Evolutionary conservation across 2,888 invertebrate species (phyloP).

Genomic region (Andrena chrysosceles): DNA sequence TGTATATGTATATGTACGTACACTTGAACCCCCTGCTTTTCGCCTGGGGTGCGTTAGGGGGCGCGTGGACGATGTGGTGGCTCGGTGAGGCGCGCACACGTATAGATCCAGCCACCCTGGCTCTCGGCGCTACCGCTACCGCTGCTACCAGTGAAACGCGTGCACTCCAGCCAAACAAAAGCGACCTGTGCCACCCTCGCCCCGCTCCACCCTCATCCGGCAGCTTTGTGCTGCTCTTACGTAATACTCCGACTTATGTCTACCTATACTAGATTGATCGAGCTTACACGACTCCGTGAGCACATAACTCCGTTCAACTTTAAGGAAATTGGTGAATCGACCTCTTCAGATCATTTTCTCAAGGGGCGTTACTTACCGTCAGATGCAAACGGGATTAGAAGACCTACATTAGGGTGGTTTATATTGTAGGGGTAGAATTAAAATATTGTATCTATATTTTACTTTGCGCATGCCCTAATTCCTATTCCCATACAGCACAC

Average conservation of each 20-base stretch:
- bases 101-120: conserved; percentile 62
- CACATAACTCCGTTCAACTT: conserved; percentile 26
- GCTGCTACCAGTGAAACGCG: conserved; percentile 64
- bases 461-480: no score
- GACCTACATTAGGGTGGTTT: no score
- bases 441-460: no score
- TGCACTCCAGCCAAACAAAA: conserved; percentile 71
- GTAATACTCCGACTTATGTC: conserved; percentile 68
- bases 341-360: not conserved
- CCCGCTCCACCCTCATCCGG: conserved; percentile 58
- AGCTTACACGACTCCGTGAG: conserved; percentile 37
- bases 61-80: conserved; percentile 54
- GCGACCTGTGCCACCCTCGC: conserved; percentile 66
- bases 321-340: conserved; percentile 42
- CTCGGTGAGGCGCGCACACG: conserved; percentile 57
- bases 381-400: not conserved
- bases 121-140: conserved; percentile 49
- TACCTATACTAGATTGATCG: conserved; percentile 59
- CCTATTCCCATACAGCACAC: no score
- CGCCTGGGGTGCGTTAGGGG: conserved; percentile 66
- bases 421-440: no score
- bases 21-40: conserved; percentile 64
- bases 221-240: conserved; percentile 65
- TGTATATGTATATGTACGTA: conserved; percentile 43
- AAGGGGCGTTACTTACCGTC: not conserved